Base-by-base conservation (phyloP, 2,113 vertebrate species). In the Dipodomys ordii region DNA sequence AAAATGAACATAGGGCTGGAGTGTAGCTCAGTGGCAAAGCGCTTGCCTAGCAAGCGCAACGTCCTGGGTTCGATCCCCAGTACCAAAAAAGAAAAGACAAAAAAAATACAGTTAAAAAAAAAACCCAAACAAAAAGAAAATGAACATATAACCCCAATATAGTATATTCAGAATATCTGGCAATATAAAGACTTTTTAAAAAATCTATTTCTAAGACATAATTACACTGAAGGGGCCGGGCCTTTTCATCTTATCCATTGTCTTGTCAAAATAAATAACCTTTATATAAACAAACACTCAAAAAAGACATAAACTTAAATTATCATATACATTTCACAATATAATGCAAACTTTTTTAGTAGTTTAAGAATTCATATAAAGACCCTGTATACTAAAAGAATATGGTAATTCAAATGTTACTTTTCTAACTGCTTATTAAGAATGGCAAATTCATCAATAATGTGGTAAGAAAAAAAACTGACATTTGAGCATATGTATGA, bases 151-250 rank as follows among this genome's bases (percentile, higher is more conserved):
- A 84, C 20, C 23, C 39, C 39, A 88, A 92, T 64, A 53, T 1
- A 95, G 18, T 19, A 65, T 53, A 85, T 15, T 80, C 27, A 77
- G 85, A 92, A 62, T 79, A 86, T 32, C 8, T 72, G 35, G 39
- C 53, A 85, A 25, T 57, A 91, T 79, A 30, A 53, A 57, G 49
- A 91, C 69, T 86, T 77, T 82, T 65, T 78, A 32, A 6, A 11
- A 94, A 96, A 87, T 76, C 79, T 25, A 93, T 78, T 77, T 92
- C 28, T 25, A 92, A 84, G 28, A 92, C 11, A n/a, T 84, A 90
- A 90, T 84, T 92, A 93, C 39, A 39, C 39, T 11, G 84, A 4
- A 77, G 35, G 30, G 94, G 4, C 9, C 94, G 30, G 94, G 4
- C 9, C 94, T 64, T 93, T 19, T 71, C 88, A 88, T 88, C 74